Evolutionary conservation across 2,888 invertebrate genomes (phyloP).

Genomic region (Plebejus argus): DNA sequence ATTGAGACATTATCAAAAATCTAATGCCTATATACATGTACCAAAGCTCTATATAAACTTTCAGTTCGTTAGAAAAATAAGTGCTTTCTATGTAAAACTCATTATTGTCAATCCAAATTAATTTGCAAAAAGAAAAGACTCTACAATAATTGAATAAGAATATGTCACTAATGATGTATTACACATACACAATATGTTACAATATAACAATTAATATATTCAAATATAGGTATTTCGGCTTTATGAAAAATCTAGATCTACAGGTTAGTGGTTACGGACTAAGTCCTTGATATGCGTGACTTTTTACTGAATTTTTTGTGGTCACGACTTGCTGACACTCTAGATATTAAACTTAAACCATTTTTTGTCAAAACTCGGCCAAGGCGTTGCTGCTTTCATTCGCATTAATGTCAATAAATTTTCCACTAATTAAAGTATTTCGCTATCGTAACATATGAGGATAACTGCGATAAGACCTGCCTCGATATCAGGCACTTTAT

Average conservation of each 20-base stretch:
- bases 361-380: slow-evolving; percentile 11
- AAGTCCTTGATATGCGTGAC: slow-evolving; percentile 17
- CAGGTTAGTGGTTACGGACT: neutral
- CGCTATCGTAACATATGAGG: neutral
- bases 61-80: too few species aligned
- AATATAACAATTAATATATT: neutral
- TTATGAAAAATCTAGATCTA: neutral
- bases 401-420: neutral
- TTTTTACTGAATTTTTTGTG: neutral
- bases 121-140: too few species aligned
- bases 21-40: too few species aligned
- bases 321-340: neutral
- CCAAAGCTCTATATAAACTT: too few species aligned
- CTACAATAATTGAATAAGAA: too few species aligned
- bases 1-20: too few species aligned
- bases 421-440: slow-evolving; percentile 25
- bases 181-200: too few species aligned
- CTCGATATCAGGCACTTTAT: slow-evolving; percentile 19
- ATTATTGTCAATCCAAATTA: too few species aligned
- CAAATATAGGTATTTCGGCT: neutral
- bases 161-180: too few species aligned
- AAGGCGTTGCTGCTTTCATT: slow-evolving; percentile 14
- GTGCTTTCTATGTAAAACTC: too few species aligned
- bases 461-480: slow-evolving; percentile 1
- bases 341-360: slow-evolving; percentile 5